A percentile compares a stretch with the other conserved stretches of the same genome.
phyloP scores from a whole-genome alignment of 2,888 invertebrate genomes.

The Dicyrtoma fusca region DNA sequence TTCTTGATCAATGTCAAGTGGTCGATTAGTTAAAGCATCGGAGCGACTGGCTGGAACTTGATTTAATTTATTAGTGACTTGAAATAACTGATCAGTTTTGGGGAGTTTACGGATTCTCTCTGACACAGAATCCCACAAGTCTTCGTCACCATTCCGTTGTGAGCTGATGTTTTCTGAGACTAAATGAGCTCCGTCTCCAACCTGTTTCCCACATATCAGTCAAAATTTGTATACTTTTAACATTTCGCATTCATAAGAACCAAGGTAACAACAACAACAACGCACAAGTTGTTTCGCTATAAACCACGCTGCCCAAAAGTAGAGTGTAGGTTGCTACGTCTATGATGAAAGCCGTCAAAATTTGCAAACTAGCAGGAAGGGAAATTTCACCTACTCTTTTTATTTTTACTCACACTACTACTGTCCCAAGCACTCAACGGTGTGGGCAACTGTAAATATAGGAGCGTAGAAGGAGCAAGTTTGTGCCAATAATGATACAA shows the following conservation, averaged over 20 bases:
- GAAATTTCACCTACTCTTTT: not conserved
- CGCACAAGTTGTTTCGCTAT: not conserved
- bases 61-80: conserved; percentile 23
- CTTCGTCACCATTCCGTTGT: conserved; percentile 68
- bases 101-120: conserved; percentile 67
- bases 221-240: conserved; percentile 15
- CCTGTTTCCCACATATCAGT: conserved; percentile 43
- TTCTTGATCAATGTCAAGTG: conserved; percentile 82
- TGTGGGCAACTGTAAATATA: conserved; percentile 14
- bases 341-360: conserved; percentile 9
- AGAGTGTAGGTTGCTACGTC: conserved; percentile 3
- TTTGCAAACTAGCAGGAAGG: not conserved
- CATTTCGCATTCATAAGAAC: not conserved
- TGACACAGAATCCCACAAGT: conserved; percentile 78
- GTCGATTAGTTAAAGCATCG: conserved; percentile 78
- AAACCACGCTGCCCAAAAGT: conserved; percentile 19
- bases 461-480: conserved; percentile 14
- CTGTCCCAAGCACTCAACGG: too few relatives aligned
- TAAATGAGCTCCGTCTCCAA: conserved; percentile 79
- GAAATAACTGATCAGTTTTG: conserved; percentile 41
- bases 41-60: conserved; percentile 41
- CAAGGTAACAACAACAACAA: not conserved
- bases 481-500: not conserved
- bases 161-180: conserved; percentile 82
- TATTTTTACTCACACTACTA: not conserved